Percentiles rank a stretch among this genome's conserved stretches.
phyloP scores from a whole-genome alignment of 2,113 vertebrate genomes.

The Zosterops borbonicus region DNA sequence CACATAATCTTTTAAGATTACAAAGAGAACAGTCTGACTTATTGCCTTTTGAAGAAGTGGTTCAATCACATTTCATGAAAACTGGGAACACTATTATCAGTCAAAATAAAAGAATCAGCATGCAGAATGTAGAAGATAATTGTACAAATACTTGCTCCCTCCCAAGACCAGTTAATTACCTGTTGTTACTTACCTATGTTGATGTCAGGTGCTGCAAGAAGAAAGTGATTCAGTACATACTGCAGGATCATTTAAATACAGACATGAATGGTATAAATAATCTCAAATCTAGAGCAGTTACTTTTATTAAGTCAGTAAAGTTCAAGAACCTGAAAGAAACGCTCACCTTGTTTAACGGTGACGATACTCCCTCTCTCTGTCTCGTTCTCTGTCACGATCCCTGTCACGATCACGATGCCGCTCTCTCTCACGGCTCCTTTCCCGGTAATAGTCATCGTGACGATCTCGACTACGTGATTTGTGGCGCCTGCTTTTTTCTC shows the following conservation, averaged over 20 bases:
- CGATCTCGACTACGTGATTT: conserved; percentile 97
- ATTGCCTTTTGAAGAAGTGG: neutral
- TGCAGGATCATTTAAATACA: conserved; percentile 49
- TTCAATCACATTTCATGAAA: neutral
- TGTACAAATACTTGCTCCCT: neutral
- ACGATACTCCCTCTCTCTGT: conserved; percentile 93
- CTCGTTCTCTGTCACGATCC: conserved; percentile 90
- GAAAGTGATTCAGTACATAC: conserved; percentile 61
- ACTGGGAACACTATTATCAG: neutral
- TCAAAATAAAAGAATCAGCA: neutral
- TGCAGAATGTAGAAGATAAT: conserved; percentile 4
- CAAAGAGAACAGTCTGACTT: conserved; percentile 14
- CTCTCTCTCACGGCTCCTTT: conserved; percentile 94
- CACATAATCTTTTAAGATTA: neutral
- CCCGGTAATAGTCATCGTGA: conserved; percentile 96
- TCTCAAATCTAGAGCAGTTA: conserved; percentile 29
- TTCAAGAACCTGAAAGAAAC: neutral
- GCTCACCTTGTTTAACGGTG: conserved; percentile 92
- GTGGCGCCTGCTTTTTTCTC: conserved; percentile 95
- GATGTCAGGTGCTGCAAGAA: conserved; percentile 56
- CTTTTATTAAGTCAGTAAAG: neutral
- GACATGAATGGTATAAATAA: conserved; percentile 48
- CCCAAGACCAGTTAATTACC: conserved; percentile 64
- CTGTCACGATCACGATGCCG: conserved; percentile 92
- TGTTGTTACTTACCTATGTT: conserved; percentile 68